phyloP scores from a whole-genome alignment of 2,888 invertebrate species.

The Melolontha melolontha region DNA sequence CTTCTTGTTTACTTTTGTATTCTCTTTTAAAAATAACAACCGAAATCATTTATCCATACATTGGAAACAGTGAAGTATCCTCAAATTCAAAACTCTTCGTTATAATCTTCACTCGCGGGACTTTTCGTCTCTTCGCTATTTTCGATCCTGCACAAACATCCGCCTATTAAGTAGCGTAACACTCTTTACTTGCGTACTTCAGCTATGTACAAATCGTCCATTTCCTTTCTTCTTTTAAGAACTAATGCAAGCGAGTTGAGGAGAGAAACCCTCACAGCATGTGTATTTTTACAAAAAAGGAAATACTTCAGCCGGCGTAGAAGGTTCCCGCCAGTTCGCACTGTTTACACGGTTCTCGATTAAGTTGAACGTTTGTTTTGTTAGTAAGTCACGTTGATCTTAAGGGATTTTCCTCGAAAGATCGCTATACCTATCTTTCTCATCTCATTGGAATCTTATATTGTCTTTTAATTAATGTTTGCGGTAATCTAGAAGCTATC shows the following conservation, averaged over 20 bases:
- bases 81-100: constrained; percentile 31
- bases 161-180: constrained; percentile 36
- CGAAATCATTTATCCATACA: constrained; percentile 14
- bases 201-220: constrained; percentile 25
- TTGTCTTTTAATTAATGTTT: constrained; percentile 39
- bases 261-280: constrained; percentile 13
- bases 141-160: constrained; percentile 38
- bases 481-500: background rate
- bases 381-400: constrained; percentile 47
- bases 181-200: constrained; percentile 30
- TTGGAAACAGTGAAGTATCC: constrained; percentile 9
- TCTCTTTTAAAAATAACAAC: constrained; percentile 16
- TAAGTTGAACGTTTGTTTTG: constrained; percentile 52
- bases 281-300: constrained; percentile 27
- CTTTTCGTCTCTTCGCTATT: constrained; percentile 14
- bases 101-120: constrained; percentile 7
- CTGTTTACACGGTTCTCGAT: constrained; percentile 51
- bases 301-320: constrained; percentile 22
- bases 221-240: constrained; percentile 32
- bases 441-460: constrained; percentile 8
- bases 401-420: constrained; percentile 40
- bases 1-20: background rate
- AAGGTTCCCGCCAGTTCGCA: constrained; percentile 45
- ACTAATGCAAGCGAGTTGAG: constrained; percentile 32
- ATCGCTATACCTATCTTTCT: constrained; percentile 8